Evolutionary conservation across 2,113 vertebrate species (phyloP).

Genomic region (Apteryx owenii): DNA sequence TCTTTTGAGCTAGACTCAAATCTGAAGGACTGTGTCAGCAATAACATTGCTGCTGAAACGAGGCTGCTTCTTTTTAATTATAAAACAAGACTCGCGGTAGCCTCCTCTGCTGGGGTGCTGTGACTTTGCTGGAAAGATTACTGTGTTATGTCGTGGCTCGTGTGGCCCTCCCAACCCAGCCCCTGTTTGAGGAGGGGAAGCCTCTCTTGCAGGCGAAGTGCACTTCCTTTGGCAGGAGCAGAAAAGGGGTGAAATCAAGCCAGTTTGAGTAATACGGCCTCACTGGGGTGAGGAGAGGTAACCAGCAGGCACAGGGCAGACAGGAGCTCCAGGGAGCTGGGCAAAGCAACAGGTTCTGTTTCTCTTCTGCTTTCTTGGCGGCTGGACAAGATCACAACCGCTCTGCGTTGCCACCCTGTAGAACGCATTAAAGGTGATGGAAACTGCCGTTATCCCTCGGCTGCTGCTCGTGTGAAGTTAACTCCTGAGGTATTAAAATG

Average conservation of each 20-base stretch:
- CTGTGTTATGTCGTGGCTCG: neutral
- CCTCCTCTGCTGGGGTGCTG: neutral
- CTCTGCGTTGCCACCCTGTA: neutral
- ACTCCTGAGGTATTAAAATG: neutral
- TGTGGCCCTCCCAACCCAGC: neutral
- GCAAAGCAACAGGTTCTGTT: neutral
- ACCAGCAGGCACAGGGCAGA: neutral
- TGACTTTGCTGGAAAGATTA: neutral
- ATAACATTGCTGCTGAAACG: neutral
- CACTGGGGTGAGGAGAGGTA: neutral
- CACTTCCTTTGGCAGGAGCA: neutral
- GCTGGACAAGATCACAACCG: neutral
- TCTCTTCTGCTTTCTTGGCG: neutral
- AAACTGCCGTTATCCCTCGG: neutral
- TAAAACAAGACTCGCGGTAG: neutral
- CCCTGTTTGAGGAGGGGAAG: neutral
- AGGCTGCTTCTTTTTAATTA: neutral
- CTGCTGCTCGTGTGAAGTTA: neutral
- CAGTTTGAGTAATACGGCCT: neutral
- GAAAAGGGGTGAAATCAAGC: neutral
- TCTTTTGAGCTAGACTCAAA: neutral
- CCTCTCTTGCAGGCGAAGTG: neutral
- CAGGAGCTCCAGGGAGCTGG: neutral
- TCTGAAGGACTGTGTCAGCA: neutral
- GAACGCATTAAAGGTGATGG: accelerated